These are phyloP conservation scores for Mallotus villosus DNA, from an alignment of 2,797 vertebrate species.

Conservation along the genomic window DNA sequence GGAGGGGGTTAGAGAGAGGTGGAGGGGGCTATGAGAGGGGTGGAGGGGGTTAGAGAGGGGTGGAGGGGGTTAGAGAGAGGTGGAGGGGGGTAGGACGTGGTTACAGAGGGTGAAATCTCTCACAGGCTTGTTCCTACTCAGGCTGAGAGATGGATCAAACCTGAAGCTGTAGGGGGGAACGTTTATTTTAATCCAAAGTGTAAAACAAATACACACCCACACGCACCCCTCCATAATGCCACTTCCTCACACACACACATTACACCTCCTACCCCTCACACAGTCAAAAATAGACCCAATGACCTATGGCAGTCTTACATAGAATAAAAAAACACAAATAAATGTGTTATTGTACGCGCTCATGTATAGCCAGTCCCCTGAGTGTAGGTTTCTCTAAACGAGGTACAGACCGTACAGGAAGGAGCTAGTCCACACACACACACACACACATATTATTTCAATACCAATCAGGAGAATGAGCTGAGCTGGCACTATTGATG, in stretches of 20 bases:
- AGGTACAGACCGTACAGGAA: conserved; percentile 13
- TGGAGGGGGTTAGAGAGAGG: no score
- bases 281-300: neutral
- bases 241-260: neutral
- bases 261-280: neutral
- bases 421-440: no score
- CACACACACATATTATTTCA: neutral
- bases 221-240: neutral
- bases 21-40: no score
- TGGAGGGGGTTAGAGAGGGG: no score
- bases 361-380: neutral
- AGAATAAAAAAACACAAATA: neutral
- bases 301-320: neutral
- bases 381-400: conserved; percentile 17
- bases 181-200: neutral
- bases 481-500: conserved; percentile 45
- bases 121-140: conserved; percentile 37
- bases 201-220: conserved; percentile 8
- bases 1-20: no score
- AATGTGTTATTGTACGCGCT: neutral
- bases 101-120: conserved; percentile 55
- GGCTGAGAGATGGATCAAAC: conserved; percentile 7
- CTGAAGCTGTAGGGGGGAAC: neutral
- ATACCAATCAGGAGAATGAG: conserved; percentile 24
- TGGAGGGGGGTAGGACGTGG: conserved; percentile 12